Conservation (phyloP, 2,797 vertebrate species). For the Rhabdophis nuchalis region DNA sequence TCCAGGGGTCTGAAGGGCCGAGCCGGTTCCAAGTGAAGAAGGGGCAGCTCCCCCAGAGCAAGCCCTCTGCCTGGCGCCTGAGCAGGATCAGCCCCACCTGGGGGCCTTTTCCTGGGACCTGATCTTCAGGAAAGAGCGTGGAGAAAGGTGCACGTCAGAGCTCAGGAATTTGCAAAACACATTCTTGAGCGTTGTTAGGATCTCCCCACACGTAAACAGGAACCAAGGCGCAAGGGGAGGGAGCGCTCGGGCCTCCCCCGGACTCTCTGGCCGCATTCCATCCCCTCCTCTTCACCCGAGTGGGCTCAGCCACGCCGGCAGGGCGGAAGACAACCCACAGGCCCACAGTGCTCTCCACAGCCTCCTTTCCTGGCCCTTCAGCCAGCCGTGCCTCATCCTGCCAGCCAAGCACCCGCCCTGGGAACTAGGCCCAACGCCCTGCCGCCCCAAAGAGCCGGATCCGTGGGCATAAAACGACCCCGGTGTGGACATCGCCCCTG, state of each 20-base stretch:
- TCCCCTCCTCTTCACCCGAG: not conserved
- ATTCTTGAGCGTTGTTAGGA: slow-evolving; percentile 51
- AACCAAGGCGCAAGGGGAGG: slow-evolving; percentile 36
- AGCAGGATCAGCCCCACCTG: slow-evolving; percentile 18
- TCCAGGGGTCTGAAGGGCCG: slow-evolving; percentile 35
- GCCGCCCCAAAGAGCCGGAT: fast-evolving
- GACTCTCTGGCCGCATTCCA: not conserved
- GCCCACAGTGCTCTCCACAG: fast-evolving
- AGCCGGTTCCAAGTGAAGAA: not conserved
- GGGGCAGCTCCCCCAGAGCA: not conserved
- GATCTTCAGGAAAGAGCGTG: slow-evolving; percentile 16
- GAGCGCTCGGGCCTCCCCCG: not conserved
- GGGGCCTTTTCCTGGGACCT: not conserved
- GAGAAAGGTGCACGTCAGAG: slow-evolving; percentile 51
- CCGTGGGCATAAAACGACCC: not conserved
- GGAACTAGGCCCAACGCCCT: not conserved
- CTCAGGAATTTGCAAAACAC: slow-evolving; percentile 65
- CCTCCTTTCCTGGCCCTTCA: fast-evolving
- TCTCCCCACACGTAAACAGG: slow-evolving; percentile 53
- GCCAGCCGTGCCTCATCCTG: not conserved
- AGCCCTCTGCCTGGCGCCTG: not conserved
- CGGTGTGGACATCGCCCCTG: not conserved
- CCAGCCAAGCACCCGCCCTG: fast-evolving
- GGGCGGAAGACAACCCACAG: fast-evolving
- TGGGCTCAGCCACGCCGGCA: fast-evolving